These are phyloP conservation scores for Acanthurus tractus DNA, from an alignment of 2,797 vertebrate species.

Conservation along the genomic window DNA sequence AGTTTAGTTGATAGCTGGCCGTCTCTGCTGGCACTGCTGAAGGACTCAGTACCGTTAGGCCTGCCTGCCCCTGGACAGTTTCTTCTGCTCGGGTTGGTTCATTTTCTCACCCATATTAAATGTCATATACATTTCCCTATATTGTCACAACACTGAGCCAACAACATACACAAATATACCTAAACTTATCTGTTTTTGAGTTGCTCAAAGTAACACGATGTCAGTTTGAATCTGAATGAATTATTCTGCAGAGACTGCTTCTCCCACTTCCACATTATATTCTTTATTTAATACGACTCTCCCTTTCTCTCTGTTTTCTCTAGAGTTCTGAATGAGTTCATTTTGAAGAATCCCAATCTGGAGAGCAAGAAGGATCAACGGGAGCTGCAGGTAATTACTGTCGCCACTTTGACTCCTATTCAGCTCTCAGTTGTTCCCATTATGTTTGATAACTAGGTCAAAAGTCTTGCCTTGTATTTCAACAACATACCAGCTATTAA, in stretches of 20 bases:
- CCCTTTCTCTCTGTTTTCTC: conserved; percentile 49
- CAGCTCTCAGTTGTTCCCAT: conserved; percentile 5
- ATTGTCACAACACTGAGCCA: not conserved
- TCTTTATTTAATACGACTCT: not conserved
- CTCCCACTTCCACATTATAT: not conserved
- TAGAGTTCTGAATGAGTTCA: conserved; percentile 97
- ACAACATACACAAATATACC: not conserved
- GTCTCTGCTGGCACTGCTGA: conserved; percentile 92
- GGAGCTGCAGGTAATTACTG: conserved; percentile 92
- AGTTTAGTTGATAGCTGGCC: conserved; percentile 97
- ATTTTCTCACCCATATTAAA: conserved; percentile 5
- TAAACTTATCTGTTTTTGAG: not conserved
- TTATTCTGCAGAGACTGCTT: not conserved
- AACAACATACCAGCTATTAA: not conserved
- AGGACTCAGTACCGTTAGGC: conserved; percentile 95
- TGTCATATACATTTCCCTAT: not conserved
- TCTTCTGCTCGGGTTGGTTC: conserved; percentile 93
- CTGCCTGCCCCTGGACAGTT: conserved; percentile 97
- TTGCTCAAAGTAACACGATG: not conserved
- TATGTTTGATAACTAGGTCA: not conserved
- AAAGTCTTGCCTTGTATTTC: not conserved
- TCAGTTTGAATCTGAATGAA: conserved; percentile 1
- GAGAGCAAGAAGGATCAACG: conserved; percentile 99
- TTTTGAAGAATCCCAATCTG: conserved; percentile 97
- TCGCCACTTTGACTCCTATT: not conserved